Evolutionary conservation across 2,888 invertebrate genomes (phyloP).

Genomic region (Phengaris arion): DNA sequence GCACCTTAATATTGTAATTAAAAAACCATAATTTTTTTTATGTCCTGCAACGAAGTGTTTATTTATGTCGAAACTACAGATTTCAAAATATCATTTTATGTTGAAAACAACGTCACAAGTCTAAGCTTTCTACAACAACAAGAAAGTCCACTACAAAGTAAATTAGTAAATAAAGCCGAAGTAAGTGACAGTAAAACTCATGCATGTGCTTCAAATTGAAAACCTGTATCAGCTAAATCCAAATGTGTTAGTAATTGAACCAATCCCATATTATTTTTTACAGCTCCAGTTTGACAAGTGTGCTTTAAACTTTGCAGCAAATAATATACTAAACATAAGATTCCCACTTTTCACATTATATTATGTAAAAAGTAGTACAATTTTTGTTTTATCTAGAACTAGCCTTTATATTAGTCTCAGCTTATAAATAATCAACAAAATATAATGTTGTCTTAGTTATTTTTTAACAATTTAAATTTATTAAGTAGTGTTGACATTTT

Average conservation of each 20-base stretch:
- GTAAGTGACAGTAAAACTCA: slow-evolving; percentile 19
- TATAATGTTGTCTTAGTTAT: not conserved
- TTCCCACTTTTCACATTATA: not conserved
- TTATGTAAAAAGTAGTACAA: not conserved
- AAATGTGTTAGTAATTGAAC: slow-evolving; percentile 9
- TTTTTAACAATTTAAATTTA: not conserved
- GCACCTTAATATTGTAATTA: not conserved
- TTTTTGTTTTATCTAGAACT: not conserved
- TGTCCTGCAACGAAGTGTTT: not conserved
- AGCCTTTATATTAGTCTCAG: slow-evolving; percentile 41
- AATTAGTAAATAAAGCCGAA: slow-evolving; percentile 17
- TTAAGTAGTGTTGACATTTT: not conserved
- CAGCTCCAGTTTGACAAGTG: slow-evolving; percentile 8
- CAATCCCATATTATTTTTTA: slow-evolving; percentile 18
- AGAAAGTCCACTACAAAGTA: slow-evolving; percentile 12
- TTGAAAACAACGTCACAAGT: not conserved
- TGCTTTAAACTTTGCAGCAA: not conserved
- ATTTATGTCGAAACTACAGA: not conserved
- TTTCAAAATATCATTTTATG: not conserved
- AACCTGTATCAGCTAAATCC: slow-evolving; percentile 8
- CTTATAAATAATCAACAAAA: not conserved
- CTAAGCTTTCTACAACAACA: not conserved
- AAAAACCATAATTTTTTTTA: not conserved
- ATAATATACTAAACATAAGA: not conserved
- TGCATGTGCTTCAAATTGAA: slow-evolving; percentile 16